Conservation (phyloP, 30 jellyfish, hydroid and myxozoan genomes). For the Aurelia coerulea region DNA sequence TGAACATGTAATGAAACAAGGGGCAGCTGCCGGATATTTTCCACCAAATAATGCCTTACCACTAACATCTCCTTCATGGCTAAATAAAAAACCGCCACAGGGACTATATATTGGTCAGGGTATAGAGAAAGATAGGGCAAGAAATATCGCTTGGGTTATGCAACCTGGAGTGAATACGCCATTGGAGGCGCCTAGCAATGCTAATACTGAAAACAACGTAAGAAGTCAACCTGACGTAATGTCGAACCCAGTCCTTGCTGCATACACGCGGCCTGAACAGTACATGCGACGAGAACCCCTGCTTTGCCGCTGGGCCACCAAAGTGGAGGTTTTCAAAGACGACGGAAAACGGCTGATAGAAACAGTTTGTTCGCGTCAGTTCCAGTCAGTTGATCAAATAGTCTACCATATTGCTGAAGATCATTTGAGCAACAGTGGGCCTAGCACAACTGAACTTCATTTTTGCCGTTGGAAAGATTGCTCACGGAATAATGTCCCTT, state of each 20-base stretch:
- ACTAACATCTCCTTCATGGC: slow-evolving; percentile 53
- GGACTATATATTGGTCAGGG: slow-evolving; percentile 15
- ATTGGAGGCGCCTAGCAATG: slow-evolving; percentile 21
- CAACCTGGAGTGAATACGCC: slow-evolving; percentile 43
- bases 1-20: slow-evolving; percentile 57
- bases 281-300: slow-evolving; percentile 65
- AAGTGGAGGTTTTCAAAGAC: slow-evolving; percentile 41
- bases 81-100: slow-evolving; percentile 22
- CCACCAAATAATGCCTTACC: slow-evolving; percentile 24
- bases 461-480: slow-evolving; percentile 96
- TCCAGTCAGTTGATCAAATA: slow-evolving; percentile 74
- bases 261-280: slow-evolving; percentile 67
- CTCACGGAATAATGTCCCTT: slow-evolving; percentile 80
- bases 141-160: slow-evolving; percentile 49
- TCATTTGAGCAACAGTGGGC: slow-evolving; percentile 79
- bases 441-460: slow-evolving; percentile 86
- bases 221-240: slow-evolving; percentile 34
- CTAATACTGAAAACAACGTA: neutral
- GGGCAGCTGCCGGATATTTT: slow-evolving; percentile 53
- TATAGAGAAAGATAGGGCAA: slow-evolving; percentile 32
- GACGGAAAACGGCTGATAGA: slow-evolving; percentile 39
- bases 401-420: slow-evolving; percentile 92
- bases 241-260: slow-evolving; percentile 56
- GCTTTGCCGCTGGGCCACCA: slow-evolving; percentile 61
- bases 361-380: slow-evolving; percentile 72